These are phyloP conservation scores for Brachystomella parvula DNA, from an alignment of 1,140 invertebrate genomes.

Conservation along the genomic window DNA sequence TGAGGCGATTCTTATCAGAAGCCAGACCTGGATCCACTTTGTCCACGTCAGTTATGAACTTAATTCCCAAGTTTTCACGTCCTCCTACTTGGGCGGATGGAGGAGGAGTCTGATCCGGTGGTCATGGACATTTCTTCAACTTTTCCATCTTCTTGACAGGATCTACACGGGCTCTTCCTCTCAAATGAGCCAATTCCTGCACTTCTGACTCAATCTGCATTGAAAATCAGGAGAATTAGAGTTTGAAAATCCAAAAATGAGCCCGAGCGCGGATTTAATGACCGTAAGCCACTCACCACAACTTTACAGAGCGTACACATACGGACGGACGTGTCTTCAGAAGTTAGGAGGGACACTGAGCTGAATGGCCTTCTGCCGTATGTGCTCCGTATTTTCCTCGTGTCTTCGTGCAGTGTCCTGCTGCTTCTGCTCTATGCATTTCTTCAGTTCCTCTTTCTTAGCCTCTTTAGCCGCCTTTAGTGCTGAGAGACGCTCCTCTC, in stretches of 20 bases:
- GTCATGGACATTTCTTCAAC: conserved; percentile 34
- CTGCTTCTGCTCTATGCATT: conserved; percentile 83
- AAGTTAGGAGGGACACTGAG: conserved; percentile 54
- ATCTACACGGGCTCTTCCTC: conserved; percentile 64
- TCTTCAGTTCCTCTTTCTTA: conserved; percentile 75
- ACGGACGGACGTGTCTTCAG: conserved; percentile 50
- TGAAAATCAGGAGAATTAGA: too few relatives aligned
- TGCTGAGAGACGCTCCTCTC: conserved; percentile 66
- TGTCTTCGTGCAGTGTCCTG: conserved; percentile 76
- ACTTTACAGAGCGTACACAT: conserved; percentile 63
- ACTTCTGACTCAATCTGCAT: conserved; percentile 68
- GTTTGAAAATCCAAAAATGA: too few relatives aligned
- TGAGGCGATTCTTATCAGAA: conserved; percentile 66
- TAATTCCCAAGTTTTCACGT: conserved; percentile 53
- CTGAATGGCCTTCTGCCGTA: conserved; percentile 75
- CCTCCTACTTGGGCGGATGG: conserved; percentile 53
- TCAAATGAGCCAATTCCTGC: conserved; percentile 64
- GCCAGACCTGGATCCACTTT: conserved; percentile 52
- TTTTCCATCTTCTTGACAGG: conserved; percentile 49
- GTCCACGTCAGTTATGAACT: conserved; percentile 63
- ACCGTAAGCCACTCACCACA: conserved; percentile 46
- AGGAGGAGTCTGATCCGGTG: conserved; percentile 43
- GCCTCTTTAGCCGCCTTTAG: conserved; percentile 75
- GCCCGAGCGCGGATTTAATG: too few relatives aligned
- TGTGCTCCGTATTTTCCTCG: conserved; percentile 82